Evolutionary conservation across 2,888 invertebrate genomes (phyloP).

Genomic region (Allacma fusca): DNA sequence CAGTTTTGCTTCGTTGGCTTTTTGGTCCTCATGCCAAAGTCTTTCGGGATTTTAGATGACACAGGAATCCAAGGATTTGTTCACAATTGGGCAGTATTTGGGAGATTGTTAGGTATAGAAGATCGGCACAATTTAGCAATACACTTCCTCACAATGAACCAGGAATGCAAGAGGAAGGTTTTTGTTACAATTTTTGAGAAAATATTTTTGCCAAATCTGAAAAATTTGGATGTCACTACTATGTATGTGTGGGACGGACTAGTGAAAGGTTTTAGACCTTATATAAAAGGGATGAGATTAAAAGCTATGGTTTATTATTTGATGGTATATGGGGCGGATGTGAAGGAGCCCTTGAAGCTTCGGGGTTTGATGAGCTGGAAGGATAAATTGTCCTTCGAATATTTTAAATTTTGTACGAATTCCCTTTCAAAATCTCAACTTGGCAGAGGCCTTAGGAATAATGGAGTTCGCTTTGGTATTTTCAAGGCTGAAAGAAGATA

Average conservation of each 20-base stretch:
- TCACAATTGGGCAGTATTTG: constrained; percentile 46
- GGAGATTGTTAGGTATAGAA: constrained; percentile 40
- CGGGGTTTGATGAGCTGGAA: background rate
- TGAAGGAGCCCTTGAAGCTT: background rate
- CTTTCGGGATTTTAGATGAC: constrained; percentile 35
- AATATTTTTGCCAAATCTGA: constrained; percentile 36
- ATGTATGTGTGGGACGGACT: constrained; percentile 40
- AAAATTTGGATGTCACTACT: constrained; percentile 25
- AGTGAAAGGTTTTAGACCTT: constrained; percentile 31
- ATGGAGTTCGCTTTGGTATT: background rate
- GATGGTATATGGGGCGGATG: constrained; percentile 7
- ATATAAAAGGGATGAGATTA: constrained; percentile 23
- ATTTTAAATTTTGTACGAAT: background rate
- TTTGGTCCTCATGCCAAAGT: constrained; percentile 29
- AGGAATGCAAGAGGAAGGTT: background rate
- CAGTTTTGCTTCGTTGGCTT: constrained; percentile 46
- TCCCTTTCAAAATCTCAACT: background rate
- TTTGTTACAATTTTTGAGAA: constrained; percentile 31
- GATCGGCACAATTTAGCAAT: constrained; percentile 41
- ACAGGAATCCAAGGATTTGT: constrained; percentile 45
- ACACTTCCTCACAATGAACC: constrained; percentile 18
- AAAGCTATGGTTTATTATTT: constrained; percentile 36
- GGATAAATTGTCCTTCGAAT: background rate
- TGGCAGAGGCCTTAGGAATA: background rate
- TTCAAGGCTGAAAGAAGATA: background rate